These are phyloP conservation scores for Arvicanthis niloticus DNA, from an alignment of 2,113 vertebrate species.

Conservation along the genomic window DNA sequence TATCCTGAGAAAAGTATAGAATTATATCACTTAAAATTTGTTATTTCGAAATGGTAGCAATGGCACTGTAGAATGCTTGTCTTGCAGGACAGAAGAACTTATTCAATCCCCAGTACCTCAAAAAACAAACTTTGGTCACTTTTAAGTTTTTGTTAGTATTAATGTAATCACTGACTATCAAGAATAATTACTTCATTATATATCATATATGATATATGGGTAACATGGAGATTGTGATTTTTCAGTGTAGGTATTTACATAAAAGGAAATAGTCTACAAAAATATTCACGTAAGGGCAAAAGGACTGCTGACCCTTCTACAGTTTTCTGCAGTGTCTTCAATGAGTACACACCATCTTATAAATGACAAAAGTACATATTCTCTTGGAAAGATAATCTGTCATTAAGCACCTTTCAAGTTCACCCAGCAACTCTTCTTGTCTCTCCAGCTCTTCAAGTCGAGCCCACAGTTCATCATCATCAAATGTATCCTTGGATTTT, in stretches of 20 bases:
- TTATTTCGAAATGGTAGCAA: background rate
- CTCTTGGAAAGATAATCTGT: background rate
- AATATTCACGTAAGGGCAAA: background rate
- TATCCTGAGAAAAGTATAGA: background rate
- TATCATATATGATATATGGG: background rate
- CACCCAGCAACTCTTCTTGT: conserved; percentile 92
- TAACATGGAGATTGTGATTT: background rate
- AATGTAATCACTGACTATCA: background rate
- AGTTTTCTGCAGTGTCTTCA: background rate
- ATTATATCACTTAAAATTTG: conserved; percentile 43
- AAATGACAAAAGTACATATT: background rate
- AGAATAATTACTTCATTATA: background rate
- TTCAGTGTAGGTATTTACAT: background rate
- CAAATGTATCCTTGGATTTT: conserved; percentile 84
- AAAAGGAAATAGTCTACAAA: conserved; percentile 9
- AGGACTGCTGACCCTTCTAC: background rate
- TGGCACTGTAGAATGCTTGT: background rate
- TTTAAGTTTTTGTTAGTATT: background rate
- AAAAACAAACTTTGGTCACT: background rate
- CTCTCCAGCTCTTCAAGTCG: conserved; percentile 94
- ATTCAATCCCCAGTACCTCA: background rate
- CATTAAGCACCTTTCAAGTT: conserved; percentile 89
- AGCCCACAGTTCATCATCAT: conserved; percentile 94
- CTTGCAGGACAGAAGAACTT: background rate
- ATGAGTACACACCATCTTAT: background rate